Percentiles rank a stretch among this genome's conserved stretches.
phyloP scores from a whole-genome alignment of 2,888 invertebrate genomes.

The Dendrolimus houi region DNA sequence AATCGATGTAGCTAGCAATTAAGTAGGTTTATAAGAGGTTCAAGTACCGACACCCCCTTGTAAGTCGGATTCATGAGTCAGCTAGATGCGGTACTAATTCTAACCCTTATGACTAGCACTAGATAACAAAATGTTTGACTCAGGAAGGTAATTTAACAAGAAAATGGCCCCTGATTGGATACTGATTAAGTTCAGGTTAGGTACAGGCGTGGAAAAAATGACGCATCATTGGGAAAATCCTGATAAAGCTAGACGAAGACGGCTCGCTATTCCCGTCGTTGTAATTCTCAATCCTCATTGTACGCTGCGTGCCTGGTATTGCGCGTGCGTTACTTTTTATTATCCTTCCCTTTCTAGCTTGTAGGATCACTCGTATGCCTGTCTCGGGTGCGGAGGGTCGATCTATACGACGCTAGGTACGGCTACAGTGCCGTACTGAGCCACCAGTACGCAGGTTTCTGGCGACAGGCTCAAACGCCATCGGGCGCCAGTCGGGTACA shows the following conservation, averaged over 20 bases:
- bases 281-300: conserved; percentile 41
- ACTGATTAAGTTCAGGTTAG: conserved; percentile 17
- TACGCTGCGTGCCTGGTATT: conserved; percentile 55
- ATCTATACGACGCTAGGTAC: conserved; percentile 73
- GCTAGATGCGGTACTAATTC: neutral
- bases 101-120: neutral
- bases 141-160: neutral
- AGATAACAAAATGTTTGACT: neutral
- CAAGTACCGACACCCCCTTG: neutral
- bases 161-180: conserved; percentile 7
- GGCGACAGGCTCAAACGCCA: conserved; percentile 59
- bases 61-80: neutral
- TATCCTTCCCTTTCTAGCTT: conserved; percentile 35
- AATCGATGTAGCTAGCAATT: neutral
- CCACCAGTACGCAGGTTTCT: conserved; percentile 69
- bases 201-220: conserved; percentile 35
- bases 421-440: conserved; percentile 56
- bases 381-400: conserved; percentile 64
- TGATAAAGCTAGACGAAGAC: conserved; percentile 68
- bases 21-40: neutral
- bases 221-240: conserved; percentile 68
- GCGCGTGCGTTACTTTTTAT: conserved; percentile 66
- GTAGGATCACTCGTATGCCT: conserved; percentile 22
- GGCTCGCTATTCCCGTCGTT: conserved; percentile 60
- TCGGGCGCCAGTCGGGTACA: conserved; percentile 40